phyloP scores from a whole-genome alignment of 2,888 invertebrate species.

The Erpobdella octoculata region DNA sequence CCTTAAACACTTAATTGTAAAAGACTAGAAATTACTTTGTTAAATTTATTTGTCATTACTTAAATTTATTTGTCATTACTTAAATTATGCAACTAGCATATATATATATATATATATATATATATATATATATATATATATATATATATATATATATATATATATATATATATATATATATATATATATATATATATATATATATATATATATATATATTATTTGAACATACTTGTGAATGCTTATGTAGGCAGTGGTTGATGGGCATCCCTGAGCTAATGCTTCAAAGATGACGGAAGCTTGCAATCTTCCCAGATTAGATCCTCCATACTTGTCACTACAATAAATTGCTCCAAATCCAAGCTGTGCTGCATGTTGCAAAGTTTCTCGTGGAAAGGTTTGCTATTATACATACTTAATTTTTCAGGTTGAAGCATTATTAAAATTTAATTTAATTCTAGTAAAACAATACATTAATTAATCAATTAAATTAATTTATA shows the following conservation, averaged over 20 bases:
- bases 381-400: slow-evolving; percentile 55
- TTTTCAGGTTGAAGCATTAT: not conserved
- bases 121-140: not conserved
- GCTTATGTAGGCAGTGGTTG: slow-evolving; percentile 58
- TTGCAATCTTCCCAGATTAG: slow-evolving; percentile 55
- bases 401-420: slow-evolving; percentile 44
- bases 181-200: not conserved
- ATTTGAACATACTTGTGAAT: slow-evolving; percentile 56
- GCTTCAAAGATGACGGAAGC: slow-evolving; percentile 59
- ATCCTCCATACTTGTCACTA: slow-evolving; percentile 55
- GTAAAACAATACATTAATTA: not conserved
- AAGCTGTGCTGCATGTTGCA: slow-evolving; percentile 55
- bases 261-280: slow-evolving; percentile 57
- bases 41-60: no score
- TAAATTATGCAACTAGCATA: no score
- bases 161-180: not conserved
- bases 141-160: not conserved
- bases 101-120: not conserved
- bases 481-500: no score
- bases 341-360: slow-evolving; percentile 59
- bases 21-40: no score
- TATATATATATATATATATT: not conserved
- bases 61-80: no score
- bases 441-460: not conserved
- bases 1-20: no score